phyloP scores from a whole-genome alignment of 2,113 vertebrate genomes.

The Psophia crepitans region DNA sequence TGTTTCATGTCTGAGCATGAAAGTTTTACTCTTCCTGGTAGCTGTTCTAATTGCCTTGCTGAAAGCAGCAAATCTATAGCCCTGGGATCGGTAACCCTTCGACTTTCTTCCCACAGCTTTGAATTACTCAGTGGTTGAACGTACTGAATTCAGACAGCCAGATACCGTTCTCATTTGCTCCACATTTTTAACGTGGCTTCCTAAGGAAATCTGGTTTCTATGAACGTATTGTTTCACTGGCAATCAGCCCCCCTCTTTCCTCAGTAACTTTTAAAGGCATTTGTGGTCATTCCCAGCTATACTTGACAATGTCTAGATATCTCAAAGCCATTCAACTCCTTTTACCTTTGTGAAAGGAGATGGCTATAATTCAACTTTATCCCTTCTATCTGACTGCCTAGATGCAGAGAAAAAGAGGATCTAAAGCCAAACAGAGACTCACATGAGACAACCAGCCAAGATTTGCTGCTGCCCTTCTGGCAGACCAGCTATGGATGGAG shows the following conservation, averaged over 20 bases:
- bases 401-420: not conserved
- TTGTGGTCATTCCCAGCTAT: not conserved
- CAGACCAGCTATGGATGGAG: not conserved
- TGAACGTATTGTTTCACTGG: not conserved
- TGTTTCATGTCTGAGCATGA: slow-evolving; percentile 22
- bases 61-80: not conserved
- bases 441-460: not conserved
- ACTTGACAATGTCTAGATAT: not conserved
- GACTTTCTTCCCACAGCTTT: not conserved
- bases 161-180: not conserved
- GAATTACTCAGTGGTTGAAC: not conserved
- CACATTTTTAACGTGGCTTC: not conserved
- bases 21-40: slow-evolving; percentile 36
- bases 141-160: not conserved
- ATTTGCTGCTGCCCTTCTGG: not conserved
- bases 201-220: not conserved
- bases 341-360: not conserved
- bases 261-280: not conserved
- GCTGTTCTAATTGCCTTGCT: slow-evolving; percentile 14
- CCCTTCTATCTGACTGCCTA: not conserved
- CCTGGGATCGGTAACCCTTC: not conserved
- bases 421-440: not conserved
- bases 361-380: not conserved
- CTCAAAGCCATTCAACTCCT: not conserved
- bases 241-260: not conserved